Evolutionary conservation across 1,140 invertebrate species (phyloP), one percentile per base, ranked within the genome.

Genomic region (Hetaerina americana): DNA sequence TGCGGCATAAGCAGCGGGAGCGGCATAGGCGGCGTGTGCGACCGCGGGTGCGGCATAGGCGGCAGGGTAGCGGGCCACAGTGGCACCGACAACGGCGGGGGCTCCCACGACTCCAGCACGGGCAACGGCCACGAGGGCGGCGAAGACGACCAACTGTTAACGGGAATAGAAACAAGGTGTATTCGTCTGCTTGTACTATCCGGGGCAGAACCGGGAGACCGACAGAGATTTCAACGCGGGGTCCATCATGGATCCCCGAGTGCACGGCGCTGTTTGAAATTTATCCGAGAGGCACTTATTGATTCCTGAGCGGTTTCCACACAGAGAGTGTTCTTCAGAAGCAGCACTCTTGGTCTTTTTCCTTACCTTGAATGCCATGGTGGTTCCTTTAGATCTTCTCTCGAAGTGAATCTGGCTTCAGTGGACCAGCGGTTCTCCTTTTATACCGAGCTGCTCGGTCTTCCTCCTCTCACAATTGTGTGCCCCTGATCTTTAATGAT

Each of bases 21-120:
- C 73, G 24, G 75, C n/a, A 66, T 67, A 66, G 18, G 6, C n/a
- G 66, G 18, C 18, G 27, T 70, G 24, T 49, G 73, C 70, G 31
- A 72, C 69, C 24, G 74, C 75, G 70, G 76, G 31, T 40, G 78
- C 72, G 26, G 77, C 77, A 27, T 75, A 77, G 26, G 76, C 76
- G 67, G 70, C 71, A 8, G 40, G 66, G 18, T 27, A 27, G 73
- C 66, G 25, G 66, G 74, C 49, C 25, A 66, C 73, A 40, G 31
- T 70, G 28, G 31, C n/a, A 69, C 31, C 24, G 57, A 29, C 71
- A 68, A 27, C 40, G 40, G 27, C 57, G 24, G 71, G 71, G 31
- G 66, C 72, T 66, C 18, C 69, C 27, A 74, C 28, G 70, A 72
- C 22, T 28, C 66, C 72, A 24, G 73, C 74, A 18, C 27, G 28